Evolutionary conservation across 2,888 invertebrate genomes (phyloP), one percentile per base, ranked within the genome.

Genomic region (Caenorhabditis virilis): DNA sequence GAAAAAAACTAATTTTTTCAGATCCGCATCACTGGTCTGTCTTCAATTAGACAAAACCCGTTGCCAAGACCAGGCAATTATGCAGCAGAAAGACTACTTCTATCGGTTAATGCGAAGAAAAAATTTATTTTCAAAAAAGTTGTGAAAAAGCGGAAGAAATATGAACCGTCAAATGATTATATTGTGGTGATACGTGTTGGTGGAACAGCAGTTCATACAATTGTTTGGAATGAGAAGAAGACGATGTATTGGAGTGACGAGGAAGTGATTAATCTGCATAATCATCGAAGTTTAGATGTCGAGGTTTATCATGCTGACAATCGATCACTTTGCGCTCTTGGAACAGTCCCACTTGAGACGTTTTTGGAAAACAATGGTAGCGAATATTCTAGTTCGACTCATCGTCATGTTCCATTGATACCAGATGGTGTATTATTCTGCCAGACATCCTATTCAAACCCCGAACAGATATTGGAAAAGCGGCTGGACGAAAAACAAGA

Each of bases 191-290:
- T 63, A 1, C 63, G 58, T 38, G 58, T 63, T 7, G 58, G 63
- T n/a, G 63, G 63, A 36, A 53, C 57, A 42, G 48, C 51, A 15
- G 57, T 58, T 6, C 54, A 53, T 16, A 58, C 33, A 22, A 45
- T 58, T 47, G 54, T 57, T 11, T 63, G 63, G 63, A 63, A 63
- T 33, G 63, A 63, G 50, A 64, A 59, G 23, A 64, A 59, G 23
- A 64, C 59, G 30, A 58, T 64, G 64, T 48, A 52, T 18, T 46
- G 53, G 0, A 58, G 53, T 2, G 63, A 63, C 22, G 63, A 63
- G 18, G 58, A 57, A 35, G n/a, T 45, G n/a, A 57, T 63, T 22
- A 49, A 57, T 5, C 23, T 62, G 15, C 38, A 39, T 23, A 62
- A 62, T 20, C 58, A 46, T 7, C 53, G 63, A 30, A 57, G 58